Evolutionary conservation across 2,888 invertebrate genomes (phyloP).

Genomic region (Phania funesta): DNA sequence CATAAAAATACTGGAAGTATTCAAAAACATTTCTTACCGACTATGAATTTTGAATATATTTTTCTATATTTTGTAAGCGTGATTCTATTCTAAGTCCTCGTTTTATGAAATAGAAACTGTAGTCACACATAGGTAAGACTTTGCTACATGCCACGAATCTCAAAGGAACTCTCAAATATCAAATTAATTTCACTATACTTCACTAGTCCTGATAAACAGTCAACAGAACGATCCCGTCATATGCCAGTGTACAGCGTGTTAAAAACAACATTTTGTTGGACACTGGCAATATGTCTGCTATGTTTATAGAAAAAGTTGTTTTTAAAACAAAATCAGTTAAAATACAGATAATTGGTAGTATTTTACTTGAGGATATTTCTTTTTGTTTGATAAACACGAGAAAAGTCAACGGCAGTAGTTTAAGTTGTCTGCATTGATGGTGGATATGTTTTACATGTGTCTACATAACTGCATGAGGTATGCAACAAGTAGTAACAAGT

Average conservation of each 20-base stretch:
- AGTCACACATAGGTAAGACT: too few species aligned
- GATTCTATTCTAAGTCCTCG: too few species aligned
- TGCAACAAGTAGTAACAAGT: background rate
- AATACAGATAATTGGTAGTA: constrained; percentile 19
- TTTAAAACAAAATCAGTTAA: background rate
- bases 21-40: too few species aligned
- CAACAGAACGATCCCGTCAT: background rate
- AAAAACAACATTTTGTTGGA: background rate
- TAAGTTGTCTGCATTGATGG: constrained; percentile 49
- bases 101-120: too few species aligned
- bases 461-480: background rate
- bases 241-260: background rate
- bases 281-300: constrained; percentile 13
- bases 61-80: too few species aligned
- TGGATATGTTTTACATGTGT: constrained; percentile 38
- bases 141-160: too few species aligned
- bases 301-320: constrained; percentile 22
- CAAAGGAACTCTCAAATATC: too few species aligned
- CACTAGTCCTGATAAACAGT: background rate
- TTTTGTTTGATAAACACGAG: constrained; percentile 14
- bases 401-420: constrained; percentile 44
- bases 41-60: too few species aligned
- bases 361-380: constrained; percentile 44
- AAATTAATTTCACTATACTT: too few species aligned
- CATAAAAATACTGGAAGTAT: too few species aligned